These are phyloP conservation scores for Dascillus cervinus DNA, from an alignment of 2,888 invertebrate genomes.

Conservation along the genomic window DNA sequence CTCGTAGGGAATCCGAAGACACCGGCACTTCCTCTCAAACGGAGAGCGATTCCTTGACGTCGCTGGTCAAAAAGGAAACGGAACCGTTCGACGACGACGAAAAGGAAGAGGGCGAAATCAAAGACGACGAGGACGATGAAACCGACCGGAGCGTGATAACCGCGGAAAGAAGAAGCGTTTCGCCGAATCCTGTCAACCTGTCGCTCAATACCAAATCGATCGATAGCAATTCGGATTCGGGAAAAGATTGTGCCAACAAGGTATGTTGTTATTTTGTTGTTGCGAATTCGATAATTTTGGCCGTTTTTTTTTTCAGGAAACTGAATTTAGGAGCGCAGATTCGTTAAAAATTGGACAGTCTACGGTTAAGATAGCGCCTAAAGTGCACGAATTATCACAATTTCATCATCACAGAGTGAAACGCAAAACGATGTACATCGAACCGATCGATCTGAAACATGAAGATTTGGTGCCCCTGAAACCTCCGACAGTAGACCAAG, in stretches of 20 bases:
- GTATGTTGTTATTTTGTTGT: not conserved
- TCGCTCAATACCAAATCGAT: constrained; percentile 39
- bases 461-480: constrained; percentile 60
- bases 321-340: constrained; percentile 37
- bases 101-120: constrained; percentile 47
- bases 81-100: constrained; percentile 37
- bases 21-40: constrained; percentile 19
- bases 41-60: constrained; percentile 25
- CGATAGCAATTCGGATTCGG: constrained; percentile 24
- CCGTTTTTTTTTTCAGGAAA: constrained; percentile 25
- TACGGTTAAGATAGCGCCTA: constrained; percentile 52
- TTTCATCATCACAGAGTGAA: constrained; percentile 47
- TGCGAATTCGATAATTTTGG: no score
- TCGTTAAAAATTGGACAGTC: constrained; percentile 53
- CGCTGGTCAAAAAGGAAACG: constrained; percentile 31
- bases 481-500: constrained; percentile 56
- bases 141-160: constrained; percentile 38
- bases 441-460: constrained; percentile 64
- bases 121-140: constrained; percentile 32
- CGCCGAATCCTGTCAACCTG: constrained; percentile 76
- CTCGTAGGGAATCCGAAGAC: constrained; percentile 39
- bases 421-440: constrained; percentile 53
- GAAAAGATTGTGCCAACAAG: constrained; percentile 21
- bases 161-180: constrained; percentile 59
- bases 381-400: constrained; percentile 48